phyloP scores from a whole-genome alignment of 92 coral and sea anemone species.

The Nematostella vectensis region DNA sequence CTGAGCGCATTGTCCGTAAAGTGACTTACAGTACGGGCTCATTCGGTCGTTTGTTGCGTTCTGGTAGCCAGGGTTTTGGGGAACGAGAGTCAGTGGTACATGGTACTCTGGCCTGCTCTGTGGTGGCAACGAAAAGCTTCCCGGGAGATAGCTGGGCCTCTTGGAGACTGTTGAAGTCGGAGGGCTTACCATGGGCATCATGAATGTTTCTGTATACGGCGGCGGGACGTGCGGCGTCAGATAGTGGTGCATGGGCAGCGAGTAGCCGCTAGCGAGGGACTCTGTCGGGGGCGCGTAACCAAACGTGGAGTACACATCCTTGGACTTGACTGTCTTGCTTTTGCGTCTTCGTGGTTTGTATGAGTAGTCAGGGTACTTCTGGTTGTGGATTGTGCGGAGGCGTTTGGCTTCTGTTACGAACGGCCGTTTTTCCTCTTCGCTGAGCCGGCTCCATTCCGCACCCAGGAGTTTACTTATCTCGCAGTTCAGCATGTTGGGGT shows the following conservation, averaged over 20 bases:
- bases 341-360: slow-evolving; percentile 81
- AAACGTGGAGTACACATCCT: slow-evolving; percentile 64
- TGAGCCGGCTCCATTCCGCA: slow-evolving; percentile 88
- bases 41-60: slow-evolving; percentile 52
- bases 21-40: slow-evolving; percentile 65
- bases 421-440: slow-evolving; percentile 80
- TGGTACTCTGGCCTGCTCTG: slow-evolving; percentile 56
- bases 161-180: slow-evolving; percentile 41
- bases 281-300: slow-evolving; percentile 50
- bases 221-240: slow-evolving; percentile 72
- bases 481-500: slow-evolving; percentile 90
- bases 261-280: slow-evolving; percentile 43
- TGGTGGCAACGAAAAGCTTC: slow-evolving; percentile 20
- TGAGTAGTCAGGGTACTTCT: slow-evolving; percentile 83
- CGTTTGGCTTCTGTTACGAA: slow-evolving; percentile 82
- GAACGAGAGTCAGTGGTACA: slow-evolving; percentile 53
- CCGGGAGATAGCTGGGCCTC: slow-evolving; percentile 23
- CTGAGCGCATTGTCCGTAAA: slow-evolving; percentile 24
- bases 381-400: slow-evolving; percentile 80
- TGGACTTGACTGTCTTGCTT: slow-evolving; percentile 50
- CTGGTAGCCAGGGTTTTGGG: slow-evolving; percentile 56
- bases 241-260: slow-evolving; percentile 75
- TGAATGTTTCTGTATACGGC: slow-evolving; percentile 64
- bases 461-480: slow-evolving; percentile 89
- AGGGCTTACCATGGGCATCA: slow-evolving; percentile 60